Evolutionary conservation across 2,888 invertebrate genomes (phyloP), one percentile per base, ranked within the genome.

Genomic region (Charanyca ferruginea): DNA sequence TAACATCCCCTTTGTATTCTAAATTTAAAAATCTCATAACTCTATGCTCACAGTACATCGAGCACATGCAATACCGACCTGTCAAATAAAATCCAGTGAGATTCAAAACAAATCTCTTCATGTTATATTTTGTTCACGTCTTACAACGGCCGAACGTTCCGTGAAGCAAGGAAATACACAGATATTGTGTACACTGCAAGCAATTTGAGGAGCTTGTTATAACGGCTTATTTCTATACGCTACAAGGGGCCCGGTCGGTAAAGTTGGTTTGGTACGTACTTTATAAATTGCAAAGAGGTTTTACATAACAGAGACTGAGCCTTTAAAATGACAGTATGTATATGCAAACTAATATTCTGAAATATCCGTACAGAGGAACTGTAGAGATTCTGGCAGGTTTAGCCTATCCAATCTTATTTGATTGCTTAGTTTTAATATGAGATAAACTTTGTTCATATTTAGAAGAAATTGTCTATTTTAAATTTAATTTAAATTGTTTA

Each of bases 201-300:
- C 80, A 79, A 65, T 76, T 75, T 71, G 70, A 79, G 28, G 20
- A 45, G 51, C 79, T 79, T 76, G 69, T 76, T 74, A 69, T 62
- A 52, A 16, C 28, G 51, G 79, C 70, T 79, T 79, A 76, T 62
- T 51, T 69, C 28, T 41, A 44, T 45, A 65, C 45, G 44, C 5
- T 32, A 70, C 6, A 42, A 20, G 16, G 6, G 32, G n/a, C n/a
- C 20, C 16, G 0, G 38, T 38, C 16, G 38, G 38, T 38, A 9
- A 38, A 38, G 38, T 38, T 38, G 38, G 38, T 38, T 38, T 38
- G 38, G 38, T 38, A 16, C 16, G 16, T n/a, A n/a, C n/a, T n/a
- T n/a, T 38, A 16, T 38, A 16, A 16, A 38, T 38, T 38, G 38
- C 38, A 38, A 38, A 16, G 4, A 38, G 38, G 11, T 38, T 38